Base-by-base conservation (phyloP, 2,797 vertebrate species). In the Pristis pectinata region DNA sequence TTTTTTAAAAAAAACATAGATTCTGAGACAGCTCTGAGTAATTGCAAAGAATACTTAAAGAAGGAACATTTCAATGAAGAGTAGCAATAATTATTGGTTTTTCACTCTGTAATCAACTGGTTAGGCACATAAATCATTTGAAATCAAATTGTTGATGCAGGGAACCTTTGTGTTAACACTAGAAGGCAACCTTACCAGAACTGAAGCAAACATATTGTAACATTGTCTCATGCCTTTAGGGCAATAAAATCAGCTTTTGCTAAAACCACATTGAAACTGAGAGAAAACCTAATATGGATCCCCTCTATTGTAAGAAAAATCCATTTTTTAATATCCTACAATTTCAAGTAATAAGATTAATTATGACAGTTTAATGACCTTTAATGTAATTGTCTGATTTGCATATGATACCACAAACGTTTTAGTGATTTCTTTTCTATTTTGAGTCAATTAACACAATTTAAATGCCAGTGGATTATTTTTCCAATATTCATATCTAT, bases 301-400 rank as follows among this genome's bases (percentile, higher is more conserved):
- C 44, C 34, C 5, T 74, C 24, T 49, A 49, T 74, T 53, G 27
- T 74, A 17, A 49, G 24, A 93, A 93, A 93, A 49, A 53, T 49
- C 10, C 24, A 53, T 30, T 53, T 74, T 49, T 53, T 27, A 44
- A 72, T 44, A 6, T 70, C 64, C 64, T 72, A 34, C 41, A 93
- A 41, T 72, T 49, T 93, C 22, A 93, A 70, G 27, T 64, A 74
- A 74, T 74, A 49, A 74, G 30, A 49, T 53, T 74, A 53, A 6
- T 93, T 93, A 30, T 74, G 67, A 93, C 27, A 53, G 24, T 93
- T 93, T 74, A 93, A 74, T 74, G 92, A 93, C 92, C 44, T 74
- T 72, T 74, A 49, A 70, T 49, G 44, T 41, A 49, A 41, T 44
- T 72, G n/a, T 24, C 64, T 30, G 37, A 93, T 74, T 93, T 93